phyloP scores from a whole-genome alignment of 1,140 invertebrate genomes.

The Drosophila virilis region DNA sequence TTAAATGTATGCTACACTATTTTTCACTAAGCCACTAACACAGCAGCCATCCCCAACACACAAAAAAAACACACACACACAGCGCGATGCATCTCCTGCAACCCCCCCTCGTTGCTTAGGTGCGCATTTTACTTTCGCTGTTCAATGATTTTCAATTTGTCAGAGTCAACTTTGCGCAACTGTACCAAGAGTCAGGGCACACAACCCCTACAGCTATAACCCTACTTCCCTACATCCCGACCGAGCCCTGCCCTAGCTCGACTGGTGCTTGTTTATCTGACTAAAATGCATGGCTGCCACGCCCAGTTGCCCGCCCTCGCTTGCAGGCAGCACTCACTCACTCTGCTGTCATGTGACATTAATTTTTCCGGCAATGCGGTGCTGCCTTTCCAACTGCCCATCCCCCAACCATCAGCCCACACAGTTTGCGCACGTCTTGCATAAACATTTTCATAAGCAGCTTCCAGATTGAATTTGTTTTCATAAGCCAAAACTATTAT shows the following conservation, averaged over 20 bases:
- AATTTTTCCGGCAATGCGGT: conserved; percentile 47
- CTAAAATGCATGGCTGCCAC: conserved; percentile 47
- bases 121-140: conserved; percentile 49
- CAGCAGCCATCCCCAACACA: not conserved
- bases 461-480: conserved; percentile 82
- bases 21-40: conserved; percentile 53
- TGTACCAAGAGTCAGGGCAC: conserved; percentile 63
- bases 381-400: not conserved
- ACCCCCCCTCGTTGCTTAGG: conserved; percentile 19
- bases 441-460: conserved; percentile 82
- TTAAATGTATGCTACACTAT: conserved; percentile 77
- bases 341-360: conserved; percentile 68
- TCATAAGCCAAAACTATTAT: conserved; percentile 81
- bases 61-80: not conserved
- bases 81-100: not conserved
- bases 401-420: not conserved
- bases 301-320: conserved; percentile 5
- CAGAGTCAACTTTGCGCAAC: conserved; percentile 68
- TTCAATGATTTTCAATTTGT: conserved; percentile 82
- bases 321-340: conserved; percentile 6
- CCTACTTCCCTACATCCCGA: not conserved
- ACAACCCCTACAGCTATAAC: not conserved
- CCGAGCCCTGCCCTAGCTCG: not conserved
- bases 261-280: conserved; percentile 44
- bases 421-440: conserved; percentile 69